phyloP scores from a whole-genome alignment of 2,888 invertebrate genomes.

The Mechanitis mazaeus region DNA sequence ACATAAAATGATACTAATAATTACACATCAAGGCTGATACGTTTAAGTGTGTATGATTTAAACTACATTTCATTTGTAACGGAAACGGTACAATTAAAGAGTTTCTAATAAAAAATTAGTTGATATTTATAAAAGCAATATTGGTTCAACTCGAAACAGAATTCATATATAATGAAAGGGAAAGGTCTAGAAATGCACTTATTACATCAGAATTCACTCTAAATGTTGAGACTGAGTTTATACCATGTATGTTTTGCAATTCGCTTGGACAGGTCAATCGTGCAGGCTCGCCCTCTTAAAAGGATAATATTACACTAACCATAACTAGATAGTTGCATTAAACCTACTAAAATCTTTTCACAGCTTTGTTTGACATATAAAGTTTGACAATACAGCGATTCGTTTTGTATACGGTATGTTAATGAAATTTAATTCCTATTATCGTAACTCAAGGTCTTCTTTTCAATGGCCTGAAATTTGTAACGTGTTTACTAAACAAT shows the following conservation, averaged over 20 bases:
- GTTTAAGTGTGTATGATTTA: neutral
- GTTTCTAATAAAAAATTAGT: no score
- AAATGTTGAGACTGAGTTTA: conserved; percentile 9
- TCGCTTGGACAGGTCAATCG: conserved; percentile 57
- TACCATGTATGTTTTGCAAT: conserved; percentile 41
- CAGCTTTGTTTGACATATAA: conserved; percentile 22
- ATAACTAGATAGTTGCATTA: conserved; percentile 28
- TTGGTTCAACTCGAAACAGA: neutral
- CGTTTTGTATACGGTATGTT: conserved; percentile 7
- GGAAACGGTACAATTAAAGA: neutral
- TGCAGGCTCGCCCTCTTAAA: conserved; percentile 37
- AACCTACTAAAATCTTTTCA: conserved; percentile 13
- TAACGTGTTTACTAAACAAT: conserved; percentile 22
- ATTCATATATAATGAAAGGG: conserved; percentile 1
- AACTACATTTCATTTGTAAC: neutral
- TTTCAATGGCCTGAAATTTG: neutral
- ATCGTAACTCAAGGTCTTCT: neutral
- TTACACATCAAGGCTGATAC: neutral
- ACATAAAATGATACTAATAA: neutral
- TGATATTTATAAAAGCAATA: no score
- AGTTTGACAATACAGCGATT: conserved; percentile 17
- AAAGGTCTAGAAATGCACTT: conserved; percentile 5
- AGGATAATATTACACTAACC: conserved; percentile 23
- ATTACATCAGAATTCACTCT: neutral
- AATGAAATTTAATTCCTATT: conserved; percentile 9